Percentiles rank a stretch among this genome's conserved stretches.
These are phyloP conservation scores for Eulemur coronatus DNA, from an alignment of 2,797 vertebrate genomes.

Conservation along the genomic window DNA sequence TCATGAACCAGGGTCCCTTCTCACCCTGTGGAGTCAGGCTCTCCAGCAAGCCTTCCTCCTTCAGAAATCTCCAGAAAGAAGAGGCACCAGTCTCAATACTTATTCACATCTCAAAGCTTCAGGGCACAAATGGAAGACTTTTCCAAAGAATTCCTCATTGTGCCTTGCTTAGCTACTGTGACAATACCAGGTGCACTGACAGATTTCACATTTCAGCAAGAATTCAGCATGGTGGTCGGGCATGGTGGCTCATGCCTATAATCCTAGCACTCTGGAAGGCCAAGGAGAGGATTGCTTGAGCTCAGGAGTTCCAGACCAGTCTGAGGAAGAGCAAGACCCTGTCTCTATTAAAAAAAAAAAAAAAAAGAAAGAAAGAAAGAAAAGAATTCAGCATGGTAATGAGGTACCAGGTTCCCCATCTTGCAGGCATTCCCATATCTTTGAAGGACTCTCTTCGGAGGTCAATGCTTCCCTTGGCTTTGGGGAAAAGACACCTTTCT, in stretches of 20 bases:
- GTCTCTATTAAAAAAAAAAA: too few species aligned
- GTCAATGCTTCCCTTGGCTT: not conserved
- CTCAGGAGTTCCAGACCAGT: too few species aligned
- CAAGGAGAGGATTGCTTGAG: too few species aligned
- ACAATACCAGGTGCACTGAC: not conserved
- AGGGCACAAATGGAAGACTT: not conserved
- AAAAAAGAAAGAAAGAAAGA: too few species aligned
- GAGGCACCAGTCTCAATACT: not conserved
- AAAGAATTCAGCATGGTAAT: too few species aligned
- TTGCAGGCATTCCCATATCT: not conserved
- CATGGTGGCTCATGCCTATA: too few species aligned
- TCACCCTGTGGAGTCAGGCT: not conserved
- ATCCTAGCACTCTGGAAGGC: too few species aligned
- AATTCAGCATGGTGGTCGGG: not conserved
- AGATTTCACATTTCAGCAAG: not conserved
- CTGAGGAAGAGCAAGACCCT: too few species aligned
- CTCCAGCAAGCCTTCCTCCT: not conserved
- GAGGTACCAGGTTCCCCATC: not conserved
- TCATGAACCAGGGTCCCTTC: not conserved
- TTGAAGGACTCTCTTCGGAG: not conserved
- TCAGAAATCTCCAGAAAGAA: slow-evolving; percentile 11
- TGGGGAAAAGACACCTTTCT: not conserved
- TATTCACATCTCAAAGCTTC: not conserved
- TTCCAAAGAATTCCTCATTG: not conserved
- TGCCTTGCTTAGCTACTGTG: not conserved